Evolutionary conservation across 2,888 invertebrate genomes (phyloP).

Genomic region (Tethea ocularis): DNA sequence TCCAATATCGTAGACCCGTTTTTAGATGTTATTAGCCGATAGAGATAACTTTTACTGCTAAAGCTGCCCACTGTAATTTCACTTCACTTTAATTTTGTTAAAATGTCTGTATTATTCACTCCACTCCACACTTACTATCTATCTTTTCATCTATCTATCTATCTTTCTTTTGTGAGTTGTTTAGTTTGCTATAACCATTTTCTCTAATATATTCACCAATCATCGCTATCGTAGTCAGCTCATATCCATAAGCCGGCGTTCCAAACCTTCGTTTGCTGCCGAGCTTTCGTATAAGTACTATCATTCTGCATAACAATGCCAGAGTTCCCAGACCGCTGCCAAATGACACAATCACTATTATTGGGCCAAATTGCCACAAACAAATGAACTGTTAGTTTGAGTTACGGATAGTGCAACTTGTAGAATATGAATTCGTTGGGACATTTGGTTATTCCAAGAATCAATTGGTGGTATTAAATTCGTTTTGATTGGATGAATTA

Average conservation of each 20-base stretch:
- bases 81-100: too few species aligned
- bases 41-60: too few species aligned
- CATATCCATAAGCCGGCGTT: not conserved
- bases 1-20: too few species aligned
- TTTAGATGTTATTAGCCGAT: too few species aligned
- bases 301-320: not conserved
- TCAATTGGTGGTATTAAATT: not conserved
- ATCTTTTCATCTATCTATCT: too few species aligned
- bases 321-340: not conserved
- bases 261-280: not conserved
- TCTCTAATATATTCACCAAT: not conserved
- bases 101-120: too few species aligned
- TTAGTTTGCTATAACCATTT: too few species aligned
- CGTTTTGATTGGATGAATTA: not conserved
- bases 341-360: not conserved
- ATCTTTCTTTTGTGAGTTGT: too few species aligned
- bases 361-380: not conserved
- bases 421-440: not conserved
- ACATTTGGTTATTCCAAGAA: not conserved
- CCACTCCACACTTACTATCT: too few species aligned
- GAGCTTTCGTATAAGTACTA: not conserved
- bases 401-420: not conserved
- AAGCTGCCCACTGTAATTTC: too few species aligned
- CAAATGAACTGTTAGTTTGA: constrained; percentile 1
- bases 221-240: not conserved